Percentiles rank a stretch among this genome's conserved stretches.
These are phyloP conservation scores for Aphis gossypii DNA, from an alignment of 1,140 invertebrate species.

Conservation along the genomic window DNA sequence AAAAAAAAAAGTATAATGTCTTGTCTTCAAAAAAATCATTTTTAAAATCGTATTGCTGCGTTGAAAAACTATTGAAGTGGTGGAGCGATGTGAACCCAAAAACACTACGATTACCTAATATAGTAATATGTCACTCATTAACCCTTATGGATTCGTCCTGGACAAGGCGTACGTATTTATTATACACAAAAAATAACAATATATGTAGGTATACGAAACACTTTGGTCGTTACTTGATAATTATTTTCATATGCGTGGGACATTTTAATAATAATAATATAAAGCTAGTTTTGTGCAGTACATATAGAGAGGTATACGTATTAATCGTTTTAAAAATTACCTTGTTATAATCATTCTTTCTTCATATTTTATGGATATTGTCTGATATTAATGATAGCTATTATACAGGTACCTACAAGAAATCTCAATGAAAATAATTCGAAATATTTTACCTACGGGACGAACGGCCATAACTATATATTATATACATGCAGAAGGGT, in stretches of 20 bases:
- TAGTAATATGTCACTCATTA: background rate
- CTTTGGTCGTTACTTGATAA: background rate
- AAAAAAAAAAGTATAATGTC: background rate
- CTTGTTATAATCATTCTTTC: background rate
- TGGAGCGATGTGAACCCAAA: background rate
- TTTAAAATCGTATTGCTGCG: background rate
- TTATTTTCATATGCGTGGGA: background rate
- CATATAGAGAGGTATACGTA: background rate
- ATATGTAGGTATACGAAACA: background rate
- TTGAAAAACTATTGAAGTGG: background rate
- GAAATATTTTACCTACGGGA: background rate
- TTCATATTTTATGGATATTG: background rate
- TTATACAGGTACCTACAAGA: background rate
- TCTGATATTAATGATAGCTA: background rate
- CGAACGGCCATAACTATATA: background rate
- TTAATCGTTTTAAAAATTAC: background rate
- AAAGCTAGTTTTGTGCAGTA: background rate
- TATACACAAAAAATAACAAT: background rate
- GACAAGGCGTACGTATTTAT: background rate
- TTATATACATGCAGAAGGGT: background rate
- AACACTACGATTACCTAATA: background rate
- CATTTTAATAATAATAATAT: background rate
- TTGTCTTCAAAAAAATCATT: background rate
- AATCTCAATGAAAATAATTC: background rate
- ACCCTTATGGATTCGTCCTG: background rate